Evolutionary conservation across 2,113 vertebrate genomes (phyloP), one percentile per base, ranked within the genome.

Genomic region (Microtus richardsoni): DNA sequence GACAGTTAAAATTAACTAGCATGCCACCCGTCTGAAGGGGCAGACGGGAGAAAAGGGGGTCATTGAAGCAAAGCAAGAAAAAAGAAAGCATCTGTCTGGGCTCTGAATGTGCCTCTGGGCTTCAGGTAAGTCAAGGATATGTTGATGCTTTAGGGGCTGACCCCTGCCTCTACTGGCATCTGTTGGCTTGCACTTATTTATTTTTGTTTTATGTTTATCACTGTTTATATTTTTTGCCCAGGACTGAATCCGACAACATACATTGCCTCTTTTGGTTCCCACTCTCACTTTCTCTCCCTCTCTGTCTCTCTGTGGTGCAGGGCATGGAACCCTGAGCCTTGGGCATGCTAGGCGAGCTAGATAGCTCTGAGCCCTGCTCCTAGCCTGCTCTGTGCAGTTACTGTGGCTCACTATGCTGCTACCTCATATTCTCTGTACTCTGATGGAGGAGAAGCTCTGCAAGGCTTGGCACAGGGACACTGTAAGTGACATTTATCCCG

Each of bases 21-120:
- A 8, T 7, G 22, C 7, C 44, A 14, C 44, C 13, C 2, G 28
- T n/a, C n/a, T n/a, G n/a, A n/a, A 28, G 74, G 74, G 14, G 74
- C 16, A 14, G 21, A 74, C 1, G 2, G n/a, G n/a, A 41, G n/a
- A 41, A 39, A 1, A 28, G 30, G 26, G 26, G 44, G 44, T 7
- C 44, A 13, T 77, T 77, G 74, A 77, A 47, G 41, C 41, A 77
- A 77, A 47, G 26, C 44, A 28, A 77, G 44, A 30, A 16, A 16
- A 77, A 77, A 77, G 74, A 30, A 47, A 28, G 13, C 26, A 77
- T 13, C 21, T 2, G 12, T 21, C 41, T 26, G 0, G 0, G 7
- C 26, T 77, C 28, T 16, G 36, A 80, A 60, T 13, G 47, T 16
- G 39, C 41, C 44, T 2, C 3, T 30, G 88, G 0, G 19, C 74